Evolutionary conservation across 2,888 invertebrate genomes (phyloP).

Genomic region (Neocrepidodera transversa): DNA sequence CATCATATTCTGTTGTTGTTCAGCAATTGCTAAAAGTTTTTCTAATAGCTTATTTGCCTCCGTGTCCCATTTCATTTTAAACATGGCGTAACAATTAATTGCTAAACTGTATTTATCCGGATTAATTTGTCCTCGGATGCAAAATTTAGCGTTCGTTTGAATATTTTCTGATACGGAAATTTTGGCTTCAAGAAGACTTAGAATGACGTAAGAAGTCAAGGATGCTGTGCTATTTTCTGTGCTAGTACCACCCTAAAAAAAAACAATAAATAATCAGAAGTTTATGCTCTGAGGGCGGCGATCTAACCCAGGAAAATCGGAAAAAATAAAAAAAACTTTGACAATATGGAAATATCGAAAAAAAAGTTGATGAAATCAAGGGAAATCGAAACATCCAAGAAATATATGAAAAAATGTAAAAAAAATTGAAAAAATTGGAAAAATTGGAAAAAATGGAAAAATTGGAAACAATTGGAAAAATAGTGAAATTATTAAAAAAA

Average conservation of each 20-base stretch:
- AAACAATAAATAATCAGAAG: no score
- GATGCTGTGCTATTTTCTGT: conserved; percentile 66
- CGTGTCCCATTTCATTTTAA: conserved; percentile 59
- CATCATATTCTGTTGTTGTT: conserved; percentile 59
- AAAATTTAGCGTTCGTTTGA: conserved; percentile 67
- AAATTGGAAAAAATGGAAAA: no score
- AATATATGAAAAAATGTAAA: no score
- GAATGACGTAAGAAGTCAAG: conserved; percentile 73
- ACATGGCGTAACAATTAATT: conserved; percentile 64
- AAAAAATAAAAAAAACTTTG: no score
- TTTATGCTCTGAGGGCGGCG: no score
- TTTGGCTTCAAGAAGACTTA: conserved; percentile 69
- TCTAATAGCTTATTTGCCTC: conserved; percentile 60
- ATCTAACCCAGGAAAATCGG: no score
- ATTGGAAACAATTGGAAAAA: no score
- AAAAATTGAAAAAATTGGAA: no score
- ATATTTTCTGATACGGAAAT: conserved; percentile 62
- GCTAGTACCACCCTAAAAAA: conserved; percentile 65
- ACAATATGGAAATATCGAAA: no score
- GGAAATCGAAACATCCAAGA: no score
- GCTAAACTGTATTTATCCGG: conserved; percentile 63
- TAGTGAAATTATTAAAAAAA: no score
- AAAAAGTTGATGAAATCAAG: no score
- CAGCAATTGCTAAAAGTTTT: conserved; percentile 58
- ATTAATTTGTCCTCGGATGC: conserved; percentile 60